A percentile compares a stretch with the other conserved stretches of the same genome.
Conservation (phyloP, 2,113 vertebrate genomes). For the Dicentrarchus labrax region DNA sequence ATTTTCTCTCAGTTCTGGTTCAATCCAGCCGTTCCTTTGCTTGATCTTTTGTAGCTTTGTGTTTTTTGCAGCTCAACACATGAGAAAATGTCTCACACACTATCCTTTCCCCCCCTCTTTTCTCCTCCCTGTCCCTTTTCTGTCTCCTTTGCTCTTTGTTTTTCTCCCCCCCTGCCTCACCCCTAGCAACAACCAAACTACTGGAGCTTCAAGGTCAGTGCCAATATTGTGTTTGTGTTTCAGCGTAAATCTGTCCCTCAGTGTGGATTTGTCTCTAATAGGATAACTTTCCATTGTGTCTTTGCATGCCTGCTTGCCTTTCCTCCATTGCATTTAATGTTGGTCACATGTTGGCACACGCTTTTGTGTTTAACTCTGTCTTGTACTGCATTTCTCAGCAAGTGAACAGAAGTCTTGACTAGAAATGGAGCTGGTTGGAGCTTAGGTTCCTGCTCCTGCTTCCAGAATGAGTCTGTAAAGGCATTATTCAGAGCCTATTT, state of each 20-base stretch:
- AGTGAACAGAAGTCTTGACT: neutral
- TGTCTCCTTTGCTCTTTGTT: constrained; percentile 63
- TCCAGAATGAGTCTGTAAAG: neutral
- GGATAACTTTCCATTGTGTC: constrained; percentile 55
- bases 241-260: constrained; percentile 60
- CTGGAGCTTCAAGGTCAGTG: constrained; percentile 99
- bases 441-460: neutral
- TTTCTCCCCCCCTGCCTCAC: neutral
- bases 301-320: constrained; percentile 60
- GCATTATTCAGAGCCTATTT: neutral
- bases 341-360: constrained; percentile 44
- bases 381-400: neutral
- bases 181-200: constrained; percentile 93
- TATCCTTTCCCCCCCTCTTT: constrained; percentile 17
- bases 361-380: constrained; percentile 20
- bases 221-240: constrained; percentile 78
- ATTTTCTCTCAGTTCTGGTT: constrained; percentile 10
- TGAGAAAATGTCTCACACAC: constrained; percentile 66
- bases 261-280: constrained; percentile 66
- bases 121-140: constrained; percentile 40
- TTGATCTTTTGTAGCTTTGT: constrained; percentile 12
- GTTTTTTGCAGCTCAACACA: constrained; percentile 42
- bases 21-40: neutral
- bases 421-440: neutral
- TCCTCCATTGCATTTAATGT: constrained; percentile 2